Evolutionary conservation across 2,113 vertebrate species (phyloP), one percentile per base, ranked within the genome.

Genomic region (Chunga burmeisteri): DNA sequence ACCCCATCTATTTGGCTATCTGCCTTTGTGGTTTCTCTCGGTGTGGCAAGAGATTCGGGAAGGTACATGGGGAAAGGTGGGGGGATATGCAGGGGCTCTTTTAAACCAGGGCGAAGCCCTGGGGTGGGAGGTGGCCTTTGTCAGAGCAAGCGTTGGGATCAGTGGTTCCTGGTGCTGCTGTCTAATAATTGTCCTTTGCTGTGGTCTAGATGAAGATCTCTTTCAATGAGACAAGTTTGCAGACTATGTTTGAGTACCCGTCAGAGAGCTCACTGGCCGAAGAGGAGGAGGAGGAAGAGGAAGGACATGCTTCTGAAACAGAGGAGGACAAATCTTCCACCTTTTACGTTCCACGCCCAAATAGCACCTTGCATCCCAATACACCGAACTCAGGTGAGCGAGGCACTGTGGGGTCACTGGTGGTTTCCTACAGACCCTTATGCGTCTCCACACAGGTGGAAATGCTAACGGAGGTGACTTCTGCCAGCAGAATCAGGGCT

Each of bases 161-260:
- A 34, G 4, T 5, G 3, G 8, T 10, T 84, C 63, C 49, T 49
- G 38, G 14, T 44, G 52, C 90, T 92, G 52, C 42, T 93, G 74
- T 68, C 80, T 95, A 49, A 47, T 44, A 13, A 46, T 38, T 50
- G 40, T 61, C 21, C 36, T 92, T 70, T 42, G 32, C 55, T 97
- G 3, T 87, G 72, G 65, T 29, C n/a, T 96, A 99, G 99, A 98
- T 99, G 97, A 99, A 99, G 97, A 99, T 99, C 97, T 99, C 99
- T 38, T 99, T 99, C 97, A 99, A 99, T 0, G 99, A 99, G 98
- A 97, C 98, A 7, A 99, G 98, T 77, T 97, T 99, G 90, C 98
- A 99, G 68, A 99, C 99, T 9, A 99, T 99, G 10, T 99, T 99
- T 14, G 99, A 99, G 95, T 99, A 99, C 90, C 99, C 99, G 0